phyloP scores from a whole-genome alignment of 2,113 vertebrate species.

The Tragulus kanchil region DNA sequence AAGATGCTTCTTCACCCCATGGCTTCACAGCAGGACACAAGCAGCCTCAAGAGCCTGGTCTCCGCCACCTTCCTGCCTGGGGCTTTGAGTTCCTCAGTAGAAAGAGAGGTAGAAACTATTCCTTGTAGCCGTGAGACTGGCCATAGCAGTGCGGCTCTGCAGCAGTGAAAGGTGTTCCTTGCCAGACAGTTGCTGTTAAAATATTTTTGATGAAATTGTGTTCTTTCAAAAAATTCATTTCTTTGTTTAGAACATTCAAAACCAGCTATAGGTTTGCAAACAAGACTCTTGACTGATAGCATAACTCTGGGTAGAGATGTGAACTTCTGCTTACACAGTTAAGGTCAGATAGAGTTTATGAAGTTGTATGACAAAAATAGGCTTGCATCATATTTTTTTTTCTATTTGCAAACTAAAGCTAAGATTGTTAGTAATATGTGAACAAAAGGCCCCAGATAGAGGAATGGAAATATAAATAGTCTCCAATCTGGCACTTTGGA shows the following conservation, averaged over 20 bases:
- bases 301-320: neutral
- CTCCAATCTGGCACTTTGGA: neutral
- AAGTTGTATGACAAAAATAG: neutral
- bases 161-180: neutral
- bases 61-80: neutral
- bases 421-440: neutral
- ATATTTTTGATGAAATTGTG: neutral
- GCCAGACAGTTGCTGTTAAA: neutral
- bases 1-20: neutral
- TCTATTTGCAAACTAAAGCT: neutral
- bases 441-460: neutral
- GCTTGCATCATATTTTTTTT: neutral
- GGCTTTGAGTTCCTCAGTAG: neutral
- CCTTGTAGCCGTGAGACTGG: neutral
- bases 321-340: neutral
- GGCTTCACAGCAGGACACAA: neutral
- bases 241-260: conserved; percentile 33
- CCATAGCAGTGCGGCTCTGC: neutral
- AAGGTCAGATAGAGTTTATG: conserved; percentile 16
- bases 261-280: neutral
- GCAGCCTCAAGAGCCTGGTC: neutral
- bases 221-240: neutral
- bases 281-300: neutral
- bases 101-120: neutral
- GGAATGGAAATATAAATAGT: neutral